These are phyloP conservation scores for Tragulus kanchil DNA, from an alignment of 2,113 vertebrate genomes.

Conservation along the genomic window DNA sequence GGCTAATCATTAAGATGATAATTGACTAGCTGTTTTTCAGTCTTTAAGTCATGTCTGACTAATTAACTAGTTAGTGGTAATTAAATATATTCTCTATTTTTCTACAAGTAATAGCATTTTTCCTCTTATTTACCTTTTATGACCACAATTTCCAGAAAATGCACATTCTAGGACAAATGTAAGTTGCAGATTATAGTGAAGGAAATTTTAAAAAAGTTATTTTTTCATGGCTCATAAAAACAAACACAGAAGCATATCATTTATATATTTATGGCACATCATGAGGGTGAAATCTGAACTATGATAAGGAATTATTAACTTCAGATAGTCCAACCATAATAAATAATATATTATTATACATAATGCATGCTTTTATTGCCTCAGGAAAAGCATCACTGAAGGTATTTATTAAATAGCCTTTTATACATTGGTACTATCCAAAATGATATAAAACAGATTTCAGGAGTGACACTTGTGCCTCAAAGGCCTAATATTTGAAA, in stretches of 20 bases:
- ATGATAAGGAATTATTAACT: not conserved
- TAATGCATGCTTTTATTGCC: not conserved
- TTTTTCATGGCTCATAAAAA: not conserved
- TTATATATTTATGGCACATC: not conserved
- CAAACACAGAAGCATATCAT: not conserved
- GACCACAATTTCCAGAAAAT: not conserved
- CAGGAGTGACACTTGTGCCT: not conserved
- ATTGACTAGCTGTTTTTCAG: not conserved
- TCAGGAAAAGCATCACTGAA: not conserved
- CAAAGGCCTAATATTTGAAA: not conserved
- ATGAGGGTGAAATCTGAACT: not conserved
- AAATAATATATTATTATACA: not conserved
- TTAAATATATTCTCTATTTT: not conserved
- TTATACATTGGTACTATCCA: not conserved
- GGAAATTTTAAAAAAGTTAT: not conserved
- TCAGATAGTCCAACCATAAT: not conserved
- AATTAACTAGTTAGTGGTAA: not conserved
- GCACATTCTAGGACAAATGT: not conserved
- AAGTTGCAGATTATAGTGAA: not conserved
- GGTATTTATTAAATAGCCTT: not conserved
- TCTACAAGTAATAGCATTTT: not conserved
- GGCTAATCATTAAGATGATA: slow-evolving; percentile 8
- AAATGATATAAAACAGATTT: not conserved
- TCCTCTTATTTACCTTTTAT: not conserved
- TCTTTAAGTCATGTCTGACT: not conserved